A percentile compares a stretch with the other conserved stretches of the same genome.
These are phyloP conservation scores for Petrolisthes manimaculis DNA, from an alignment of 2,888 invertebrate species.

Conservation along the genomic window DNA sequence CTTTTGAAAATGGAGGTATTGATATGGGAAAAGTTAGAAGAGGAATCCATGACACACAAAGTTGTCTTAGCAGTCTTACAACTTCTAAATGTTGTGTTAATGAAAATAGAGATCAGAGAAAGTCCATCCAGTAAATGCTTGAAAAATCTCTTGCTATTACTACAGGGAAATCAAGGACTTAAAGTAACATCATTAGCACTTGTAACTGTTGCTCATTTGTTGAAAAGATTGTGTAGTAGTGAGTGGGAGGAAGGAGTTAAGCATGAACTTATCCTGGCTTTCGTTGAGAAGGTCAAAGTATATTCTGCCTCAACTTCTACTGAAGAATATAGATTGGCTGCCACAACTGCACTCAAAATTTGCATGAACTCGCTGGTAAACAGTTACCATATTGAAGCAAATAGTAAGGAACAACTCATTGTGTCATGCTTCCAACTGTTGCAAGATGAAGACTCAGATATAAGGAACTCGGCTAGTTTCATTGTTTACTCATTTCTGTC, in stretches of 20 bases:
- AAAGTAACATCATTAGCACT: slow-evolving; percentile 31
- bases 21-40: slow-evolving; percentile 25
- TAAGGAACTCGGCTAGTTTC: slow-evolving; percentile 45
- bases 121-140: slow-evolving; percentile 15
- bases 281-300: not conserved
- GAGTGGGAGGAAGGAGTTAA: not conserved
- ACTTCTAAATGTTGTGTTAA: slow-evolving; percentile 16
- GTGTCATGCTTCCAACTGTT: slow-evolving; percentile 32
- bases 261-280: not conserved
- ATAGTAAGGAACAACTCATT: slow-evolving; percentile 24
- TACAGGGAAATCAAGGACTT: slow-evolving; percentile 33
- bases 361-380: slow-evolving; percentile 7
- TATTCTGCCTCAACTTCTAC: slow-evolving; percentile 43
- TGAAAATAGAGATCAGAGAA: not conserved
- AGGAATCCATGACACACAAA: not conserved
- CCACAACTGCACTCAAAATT: slow-evolving; percentile 33
- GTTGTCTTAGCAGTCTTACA: slow-evolving; percentile 4
- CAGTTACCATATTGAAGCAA: not conserved
- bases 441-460: slow-evolving; percentile 48
- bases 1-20: slow-evolving; percentile 18
- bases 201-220: slow-evolving; percentile 23
- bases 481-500: slow-evolving; percentile 26
- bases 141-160: slow-evolving; percentile 21
- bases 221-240: not conserved
- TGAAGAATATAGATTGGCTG: slow-evolving; percentile 47